Evolutionary conservation across 2,113 vertebrate genomes (phyloP).

Genomic region (Hemichromis elongatus): DNA sequence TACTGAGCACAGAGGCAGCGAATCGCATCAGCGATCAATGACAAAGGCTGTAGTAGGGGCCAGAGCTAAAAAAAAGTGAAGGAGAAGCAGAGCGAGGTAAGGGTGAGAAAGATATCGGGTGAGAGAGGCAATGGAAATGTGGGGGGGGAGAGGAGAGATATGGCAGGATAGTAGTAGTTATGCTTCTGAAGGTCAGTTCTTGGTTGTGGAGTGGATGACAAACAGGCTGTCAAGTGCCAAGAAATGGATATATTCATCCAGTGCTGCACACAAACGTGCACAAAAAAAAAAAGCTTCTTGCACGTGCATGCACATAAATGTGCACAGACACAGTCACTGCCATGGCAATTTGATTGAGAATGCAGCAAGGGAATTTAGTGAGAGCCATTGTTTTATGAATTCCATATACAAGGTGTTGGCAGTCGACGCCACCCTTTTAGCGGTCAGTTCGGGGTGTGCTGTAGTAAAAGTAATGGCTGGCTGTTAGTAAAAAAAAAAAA

Average conservation of each 20-base stretch:
- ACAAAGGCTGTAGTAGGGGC: constrained; percentile 85
- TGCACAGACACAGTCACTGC: constrained; percentile 44
- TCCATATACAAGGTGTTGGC: constrained; percentile 72
- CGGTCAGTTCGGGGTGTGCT: constrained; percentile 42
- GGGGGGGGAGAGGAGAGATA: constrained; percentile 34
- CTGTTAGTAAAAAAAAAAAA: constrained; percentile 35
- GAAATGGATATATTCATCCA: constrained; percentile 84
- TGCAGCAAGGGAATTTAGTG: constrained; percentile 77
- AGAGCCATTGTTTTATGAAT: constrained; percentile 75
- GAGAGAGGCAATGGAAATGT: constrained; percentile 32
- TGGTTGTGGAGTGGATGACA: constrained; percentile 85
- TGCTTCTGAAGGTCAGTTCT: constrained; percentile 92
- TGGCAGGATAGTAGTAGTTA: constrained; percentile 52
- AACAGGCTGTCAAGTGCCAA: constrained; percentile 92
- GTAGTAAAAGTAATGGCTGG: constrained; percentile 50
- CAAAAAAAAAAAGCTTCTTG: constrained; percentile 78
- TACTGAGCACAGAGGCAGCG: constrained; percentile 97
- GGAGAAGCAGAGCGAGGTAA: constrained; percentile 27
- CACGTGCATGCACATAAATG: constrained; percentile 56
- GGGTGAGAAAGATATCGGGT: constrained; percentile 31
- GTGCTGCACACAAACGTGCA: constrained; percentile 65
- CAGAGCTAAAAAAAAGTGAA: constrained; percentile 33
- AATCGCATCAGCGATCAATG: constrained; percentile 99
- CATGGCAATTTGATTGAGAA: constrained; percentile 66
- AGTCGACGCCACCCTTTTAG: constrained; percentile 40